phyloP scores from a whole-genome alignment of 2,888 invertebrate species.

The Microplitis manilae region DNA sequence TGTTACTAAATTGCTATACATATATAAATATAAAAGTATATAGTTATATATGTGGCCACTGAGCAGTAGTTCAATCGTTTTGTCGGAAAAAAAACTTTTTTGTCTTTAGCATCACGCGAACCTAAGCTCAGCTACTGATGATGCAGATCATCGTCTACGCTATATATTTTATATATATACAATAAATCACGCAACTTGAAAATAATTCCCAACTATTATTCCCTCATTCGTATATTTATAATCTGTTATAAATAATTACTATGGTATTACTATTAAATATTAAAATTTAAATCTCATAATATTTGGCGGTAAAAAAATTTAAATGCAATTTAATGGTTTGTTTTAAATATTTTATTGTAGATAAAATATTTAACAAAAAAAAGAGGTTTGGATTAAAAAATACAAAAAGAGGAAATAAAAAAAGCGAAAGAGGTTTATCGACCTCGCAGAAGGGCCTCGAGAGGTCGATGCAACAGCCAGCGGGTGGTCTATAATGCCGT shows the following conservation, averaged over 20 bases:
- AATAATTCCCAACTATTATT: neutral
- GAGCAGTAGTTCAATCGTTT: slow-evolving; percentile 11
- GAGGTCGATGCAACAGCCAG: slow-evolving; percentile 44
- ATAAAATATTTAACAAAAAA: slow-evolving; percentile 7
- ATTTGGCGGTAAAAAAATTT: too few species aligned
- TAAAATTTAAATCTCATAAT: too few species aligned
- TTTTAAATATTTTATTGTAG: neutral
- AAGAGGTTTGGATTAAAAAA: neutral
- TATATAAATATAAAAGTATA: neutral
- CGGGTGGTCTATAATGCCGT: slow-evolving; percentile 44
- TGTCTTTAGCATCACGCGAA: slow-evolving; percentile 10
- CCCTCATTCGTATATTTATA: too few species aligned
- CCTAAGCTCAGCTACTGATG: neutral
- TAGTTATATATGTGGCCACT: neutral
- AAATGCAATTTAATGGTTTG: too few species aligned
- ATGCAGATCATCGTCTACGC: neutral
- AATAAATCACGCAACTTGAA: neutral
- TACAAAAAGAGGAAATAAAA: neutral
- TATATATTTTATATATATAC: neutral
- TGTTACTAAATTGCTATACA: neutral
- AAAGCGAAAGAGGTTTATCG: slow-evolving; percentile 46
- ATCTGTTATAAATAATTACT: too few species aligned
- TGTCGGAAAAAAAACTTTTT: slow-evolving; percentile 6
- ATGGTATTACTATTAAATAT: too few species aligned
- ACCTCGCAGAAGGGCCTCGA: slow-evolving; percentile 43